Percentiles rank a stretch among this genome's conserved stretches.
These are phyloP conservation scores for Macrochelys suwanniensis DNA, from an alignment of 2,797 vertebrate genomes.

Conservation along the genomic window DNA sequence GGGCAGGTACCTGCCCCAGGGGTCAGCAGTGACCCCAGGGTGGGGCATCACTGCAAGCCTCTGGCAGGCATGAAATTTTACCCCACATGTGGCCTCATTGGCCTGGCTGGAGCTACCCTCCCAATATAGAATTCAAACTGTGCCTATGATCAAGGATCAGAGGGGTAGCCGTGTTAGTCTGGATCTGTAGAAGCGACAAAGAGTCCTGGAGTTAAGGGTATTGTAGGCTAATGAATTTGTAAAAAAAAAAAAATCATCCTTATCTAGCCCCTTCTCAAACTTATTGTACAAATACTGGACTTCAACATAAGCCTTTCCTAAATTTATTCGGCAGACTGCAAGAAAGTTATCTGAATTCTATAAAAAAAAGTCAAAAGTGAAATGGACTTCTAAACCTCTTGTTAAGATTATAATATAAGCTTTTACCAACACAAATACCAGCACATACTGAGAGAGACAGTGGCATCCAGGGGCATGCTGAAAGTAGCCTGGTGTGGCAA, in stretches of 20 bases:
- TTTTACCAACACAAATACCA: constrained; percentile 49
- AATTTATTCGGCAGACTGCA: not conserved
- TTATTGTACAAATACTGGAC: too few species aligned
- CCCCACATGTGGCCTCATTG: not conserved
- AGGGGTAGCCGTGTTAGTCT: not conserved
- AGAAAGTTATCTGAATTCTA: constrained; percentile 26
- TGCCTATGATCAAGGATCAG: too few species aligned
- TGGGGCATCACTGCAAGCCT: not conserved
- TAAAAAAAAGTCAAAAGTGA: constrained; percentile 1
- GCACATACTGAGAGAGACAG: not conserved
- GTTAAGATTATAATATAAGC: not conserved
- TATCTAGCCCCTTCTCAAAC: not conserved
- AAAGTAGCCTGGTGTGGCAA: too few species aligned
- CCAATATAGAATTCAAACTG: not conserved
- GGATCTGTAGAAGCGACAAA: too few species aligned
- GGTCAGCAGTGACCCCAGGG: not conserved
- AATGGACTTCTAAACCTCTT: too few species aligned
- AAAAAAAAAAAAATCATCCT: not conserved
- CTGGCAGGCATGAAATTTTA: not conserved
- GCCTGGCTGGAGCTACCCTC: not conserved
- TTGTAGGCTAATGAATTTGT: not conserved
- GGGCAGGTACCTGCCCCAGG: not conserved
- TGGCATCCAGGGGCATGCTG: not conserved
- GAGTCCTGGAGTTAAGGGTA: too few species aligned
- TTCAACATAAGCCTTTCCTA: too few species aligned